These are phyloP conservation scores for Nansenia antarctica DNA, from an alignment of 2,113 vertebrate genomes.

Conservation along the genomic window DNA sequence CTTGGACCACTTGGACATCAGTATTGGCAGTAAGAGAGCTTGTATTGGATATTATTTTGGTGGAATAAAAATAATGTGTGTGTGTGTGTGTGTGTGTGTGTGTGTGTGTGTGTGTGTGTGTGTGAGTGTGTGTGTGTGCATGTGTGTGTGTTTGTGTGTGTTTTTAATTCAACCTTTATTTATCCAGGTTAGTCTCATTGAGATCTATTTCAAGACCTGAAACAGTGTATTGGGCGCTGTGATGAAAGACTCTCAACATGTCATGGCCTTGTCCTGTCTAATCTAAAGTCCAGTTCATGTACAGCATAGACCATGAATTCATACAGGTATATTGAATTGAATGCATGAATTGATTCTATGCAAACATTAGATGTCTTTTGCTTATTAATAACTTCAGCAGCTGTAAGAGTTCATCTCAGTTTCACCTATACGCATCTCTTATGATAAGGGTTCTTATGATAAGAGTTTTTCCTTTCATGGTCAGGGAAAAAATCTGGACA, in stretches of 20 bases:
- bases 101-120: background rate
- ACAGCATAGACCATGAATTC: background rate
- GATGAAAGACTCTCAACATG: background rate
- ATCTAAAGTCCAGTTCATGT: background rate
- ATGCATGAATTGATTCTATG: background rate
- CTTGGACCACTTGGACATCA: too few species aligned
- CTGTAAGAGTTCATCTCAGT: background rate
- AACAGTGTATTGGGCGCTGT: background rate
- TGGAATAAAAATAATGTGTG: too few species aligned
- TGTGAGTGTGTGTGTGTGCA: background rate
- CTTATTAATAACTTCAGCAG: slow-evolving; percentile 21
- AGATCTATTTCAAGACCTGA: too few species aligned
- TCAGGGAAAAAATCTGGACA: slow-evolving; percentile 31
- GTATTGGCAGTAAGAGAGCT: too few species aligned
- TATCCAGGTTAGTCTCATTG: too few species aligned
- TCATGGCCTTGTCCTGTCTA: background rate
- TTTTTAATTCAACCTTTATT: background rate
- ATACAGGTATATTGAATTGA: background rate
- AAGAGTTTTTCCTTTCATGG: slow-evolving; percentile 9
- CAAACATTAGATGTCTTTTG: background rate
- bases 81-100: background rate
- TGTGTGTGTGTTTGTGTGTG: too few species aligned
- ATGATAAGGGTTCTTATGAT: background rate
- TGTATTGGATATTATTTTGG: background rate
- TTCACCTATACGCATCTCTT: background rate